Evolutionary conservation across 2,888 invertebrate species (phyloP).

Genomic region (Nebria brevicollis): DNA sequence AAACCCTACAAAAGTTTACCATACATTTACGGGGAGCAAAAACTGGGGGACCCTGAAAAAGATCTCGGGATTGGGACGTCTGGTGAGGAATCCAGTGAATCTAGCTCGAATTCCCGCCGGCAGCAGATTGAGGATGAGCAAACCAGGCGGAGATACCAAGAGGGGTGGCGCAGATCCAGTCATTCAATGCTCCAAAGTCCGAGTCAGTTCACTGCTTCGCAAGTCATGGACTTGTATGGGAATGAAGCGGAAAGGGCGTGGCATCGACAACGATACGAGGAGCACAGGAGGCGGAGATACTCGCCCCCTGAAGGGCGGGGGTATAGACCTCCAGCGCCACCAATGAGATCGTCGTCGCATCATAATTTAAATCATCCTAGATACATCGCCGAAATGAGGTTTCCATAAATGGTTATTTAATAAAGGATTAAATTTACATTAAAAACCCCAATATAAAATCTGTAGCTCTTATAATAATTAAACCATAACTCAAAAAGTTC

Average conservation of each 20-base stretch:
- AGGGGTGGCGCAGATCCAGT: slow-evolving; percentile 76
- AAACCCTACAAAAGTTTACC: slow-evolving; percentile 63
- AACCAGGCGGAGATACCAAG: slow-evolving; percentile 71
- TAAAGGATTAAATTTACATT: too few species aligned
- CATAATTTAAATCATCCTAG: slow-evolving; percentile 73
- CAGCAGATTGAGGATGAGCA: slow-evolving; percentile 70
- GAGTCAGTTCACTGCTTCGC: slow-evolving; percentile 72
- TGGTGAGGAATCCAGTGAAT: slow-evolving; percentile 85
- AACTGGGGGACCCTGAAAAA: slow-evolving; percentile 76
- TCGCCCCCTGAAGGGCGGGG: slow-evolving; percentile 63
- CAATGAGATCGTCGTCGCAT: slow-evolving; percentile 70
- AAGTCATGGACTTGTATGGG: slow-evolving; percentile 74
- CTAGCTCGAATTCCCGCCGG: slow-evolving; percentile 77
- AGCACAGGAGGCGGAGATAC: slow-evolving; percentile 64
- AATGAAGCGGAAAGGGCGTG: slow-evolving; percentile 69
- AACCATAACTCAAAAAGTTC: too few species aligned
- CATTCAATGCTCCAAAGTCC: slow-evolving; percentile 65
- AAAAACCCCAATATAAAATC: too few species aligned
- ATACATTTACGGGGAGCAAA: slow-evolving; percentile 62
- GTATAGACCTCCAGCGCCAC: slow-evolving; percentile 64
- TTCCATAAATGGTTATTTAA: slow-evolving; percentile 63
- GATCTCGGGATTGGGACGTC: slow-evolving; percentile 86
- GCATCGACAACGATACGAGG: slow-evolving; percentile 62
- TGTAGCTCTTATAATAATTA: too few species aligned
- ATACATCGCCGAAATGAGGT: slow-evolving; percentile 73